Evolutionary conservation across 1,140 invertebrate species (phyloP), one percentile per base, ranked within the genome.

Genomic region (Nilaparvata lugens): DNA sequence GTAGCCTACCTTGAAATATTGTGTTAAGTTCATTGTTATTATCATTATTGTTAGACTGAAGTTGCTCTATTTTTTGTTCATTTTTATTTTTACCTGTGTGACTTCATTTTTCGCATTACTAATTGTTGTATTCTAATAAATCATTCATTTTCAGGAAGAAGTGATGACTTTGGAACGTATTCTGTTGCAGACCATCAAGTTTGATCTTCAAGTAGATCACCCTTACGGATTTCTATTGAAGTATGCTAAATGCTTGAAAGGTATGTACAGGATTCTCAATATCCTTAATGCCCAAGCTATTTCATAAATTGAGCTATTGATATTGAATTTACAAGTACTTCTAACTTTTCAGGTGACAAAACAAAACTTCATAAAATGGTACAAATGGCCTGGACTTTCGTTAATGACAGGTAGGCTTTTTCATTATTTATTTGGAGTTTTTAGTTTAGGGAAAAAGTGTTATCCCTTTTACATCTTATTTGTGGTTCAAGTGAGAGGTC

Each of bases 381-480:
- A 5, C 95, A 98, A 77, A 98, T 97, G 93, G 95, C 96, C 1
- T 99, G 97, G 97, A 98, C 95, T 21, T 99, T 99, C 77, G 94
- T 98, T 0, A 99, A 99, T 78, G 97, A 99, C 72, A 95, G 90
- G 89, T 91, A 74, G 68, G 56, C 56, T 62, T 18, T 35, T 35
- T 35, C 7, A 2, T 4, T 4, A 35, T 35, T 6, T 9, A 35
- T 35, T 35, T 28, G 3, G 4, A 3, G 9, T 28, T 28, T 28
- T 28, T 3, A 28, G 28, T 28, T 28, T n/a, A n/a, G n/a, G n/a
- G n/a, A n/a, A n/a, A n/a, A n/a, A n/a, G n/a, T n/a, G n/a, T n/a
- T n/a, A n/a, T n/a, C n/a, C n/a, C n/a, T n/a, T n/a, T n/a, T n/a
- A n/a, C n/a, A n/a, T 28, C 28, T 28, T 28, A 28, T 28, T 28